Evolutionary conservation across 2,113 vertebrate genomes (phyloP).

Genomic region (Neodontobutis hainanensis): DNA sequence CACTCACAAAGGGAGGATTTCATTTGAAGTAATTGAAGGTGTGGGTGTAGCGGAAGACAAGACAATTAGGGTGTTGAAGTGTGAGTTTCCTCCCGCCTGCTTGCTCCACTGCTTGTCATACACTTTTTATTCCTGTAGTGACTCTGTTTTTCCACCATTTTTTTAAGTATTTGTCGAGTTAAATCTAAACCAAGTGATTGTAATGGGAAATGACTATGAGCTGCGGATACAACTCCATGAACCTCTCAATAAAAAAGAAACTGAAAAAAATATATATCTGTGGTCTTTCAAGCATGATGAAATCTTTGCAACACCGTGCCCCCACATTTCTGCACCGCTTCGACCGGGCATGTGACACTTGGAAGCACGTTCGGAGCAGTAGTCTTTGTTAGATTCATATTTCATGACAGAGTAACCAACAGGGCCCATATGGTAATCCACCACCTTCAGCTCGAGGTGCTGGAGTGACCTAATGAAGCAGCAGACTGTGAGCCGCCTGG

Average conservation of each 20-base stretch:
- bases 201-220: conserved; percentile 17
- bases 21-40: conserved; percentile 41
- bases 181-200: conserved; percentile 7
- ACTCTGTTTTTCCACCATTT: neutral
- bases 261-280: neutral
- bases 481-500: conserved; percentile 59
- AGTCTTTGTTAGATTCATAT: conserved; percentile 62
- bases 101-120: neutral
- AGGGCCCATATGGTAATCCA: conserved; percentile 68
- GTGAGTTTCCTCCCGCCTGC: neutral
- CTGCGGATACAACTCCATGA: conserved; percentile 30
- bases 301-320: conserved; percentile 62
- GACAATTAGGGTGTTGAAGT: conserved; percentile 22
- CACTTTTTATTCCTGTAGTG: neutral
- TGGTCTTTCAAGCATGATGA: conserved; percentile 59
- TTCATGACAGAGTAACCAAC: conserved; percentile 61
- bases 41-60: conserved; percentile 27
- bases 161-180: neutral
- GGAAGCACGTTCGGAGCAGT: conserved; percentile 35
- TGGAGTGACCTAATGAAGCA: conserved; percentile 69
- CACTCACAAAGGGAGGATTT: conserved; percentile 18
- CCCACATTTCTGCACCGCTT: conserved; percentile 20
- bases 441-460: conserved; percentile 49
- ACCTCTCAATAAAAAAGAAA: conserved; percentile 15
- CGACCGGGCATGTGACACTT: conserved; percentile 47